Conservation (phyloP, 1,140 invertebrate genomes). For the Condylostylus longicornis region DNA sequence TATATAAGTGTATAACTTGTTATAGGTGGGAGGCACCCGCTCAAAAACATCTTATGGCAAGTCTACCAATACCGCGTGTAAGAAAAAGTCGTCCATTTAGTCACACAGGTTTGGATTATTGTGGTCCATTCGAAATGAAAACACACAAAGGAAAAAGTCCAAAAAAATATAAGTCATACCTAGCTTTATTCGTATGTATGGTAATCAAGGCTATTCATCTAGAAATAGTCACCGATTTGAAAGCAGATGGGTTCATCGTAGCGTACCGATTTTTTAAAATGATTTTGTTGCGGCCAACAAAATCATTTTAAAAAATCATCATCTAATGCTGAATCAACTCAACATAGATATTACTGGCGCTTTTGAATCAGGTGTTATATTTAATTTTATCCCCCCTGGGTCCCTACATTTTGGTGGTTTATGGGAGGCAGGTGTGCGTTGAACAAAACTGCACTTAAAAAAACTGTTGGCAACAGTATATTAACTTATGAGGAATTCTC, state of each 20-base stretch:
- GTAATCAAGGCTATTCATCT: conserved; percentile 19
- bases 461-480: conserved; percentile 5
- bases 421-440: conserved; percentile 12
- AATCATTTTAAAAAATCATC: background rate
- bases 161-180: conserved; percentile 14
- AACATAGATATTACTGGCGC: conserved; percentile 1
- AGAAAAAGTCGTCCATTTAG: conserved; percentile 16
- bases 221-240: conserved; percentile 21
- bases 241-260: conserved; percentile 18
- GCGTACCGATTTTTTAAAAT: conserved; percentile 23
- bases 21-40: background rate
- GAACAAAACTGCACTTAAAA: conserved; percentile 12
- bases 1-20: background rate
- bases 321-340: background rate
- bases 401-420: conserved; percentile 10
- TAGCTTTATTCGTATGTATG: conserved; percentile 17
- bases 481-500: conserved; percentile 18
- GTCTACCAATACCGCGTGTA: conserved; percentile 12
- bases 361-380: no score
- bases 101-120: conserved; percentile 18
- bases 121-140: conserved; percentile 16
- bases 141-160: conserved; percentile 7
- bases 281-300: conserved; percentile 14
- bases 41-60: conserved; percentile 9
- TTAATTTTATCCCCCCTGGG: conserved; percentile 11